Conservation (phyloP, 2,113 vertebrate species). For the Thamnaconus septentrionalis region DNA sequence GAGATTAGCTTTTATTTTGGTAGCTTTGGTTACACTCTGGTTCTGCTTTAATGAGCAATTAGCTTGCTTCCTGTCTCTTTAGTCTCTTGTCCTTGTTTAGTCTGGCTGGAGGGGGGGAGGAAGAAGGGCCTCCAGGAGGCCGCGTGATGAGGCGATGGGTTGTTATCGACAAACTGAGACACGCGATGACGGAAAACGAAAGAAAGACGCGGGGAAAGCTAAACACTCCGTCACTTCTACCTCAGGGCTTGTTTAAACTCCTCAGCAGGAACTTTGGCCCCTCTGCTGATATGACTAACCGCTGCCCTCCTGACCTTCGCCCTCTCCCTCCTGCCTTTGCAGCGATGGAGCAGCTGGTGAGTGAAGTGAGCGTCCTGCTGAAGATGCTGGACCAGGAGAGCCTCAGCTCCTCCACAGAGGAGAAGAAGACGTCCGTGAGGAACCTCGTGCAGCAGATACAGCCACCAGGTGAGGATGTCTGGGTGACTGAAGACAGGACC, state of each 20-base stretch:
- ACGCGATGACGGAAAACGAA: slow-evolving; percentile 39
- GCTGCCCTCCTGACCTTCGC: slow-evolving; percentile 39
- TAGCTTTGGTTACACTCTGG: background rate
- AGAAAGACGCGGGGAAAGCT: slow-evolving; percentile 16
- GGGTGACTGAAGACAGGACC: no score
- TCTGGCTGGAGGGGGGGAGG: slow-evolving; percentile 25
- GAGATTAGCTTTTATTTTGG: slow-evolving; percentile 7
- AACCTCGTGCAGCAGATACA: slow-evolving; percentile 90
- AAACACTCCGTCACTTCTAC: slow-evolving; percentile 6
- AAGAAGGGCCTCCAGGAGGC: background rate
- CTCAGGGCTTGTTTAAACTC: slow-evolving; percentile 59
- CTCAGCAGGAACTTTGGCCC: slow-evolving; percentile 47
- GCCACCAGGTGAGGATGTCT: slow-evolving; percentile 80
- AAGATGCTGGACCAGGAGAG: slow-evolving; percentile 94
- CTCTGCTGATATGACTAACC: slow-evolving; percentile 29
- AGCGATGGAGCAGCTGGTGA: slow-evolving; percentile 94
- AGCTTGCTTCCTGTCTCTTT: slow-evolving; percentile 28
- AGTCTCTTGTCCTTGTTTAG: slow-evolving; percentile 46
- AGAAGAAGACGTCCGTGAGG: slow-evolving; percentile 91
- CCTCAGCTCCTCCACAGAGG: slow-evolving; percentile 86
- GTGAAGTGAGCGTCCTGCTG: slow-evolving; percentile 87
- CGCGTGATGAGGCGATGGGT: slow-evolving; percentile 5
- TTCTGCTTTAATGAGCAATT: slow-evolving; percentile 41
- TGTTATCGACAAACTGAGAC: slow-evolving; percentile 39
- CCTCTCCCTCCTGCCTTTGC: slow-evolving; percentile 4